Percentiles rank a stretch among this genome's conserved stretches.
Evolutionary conservation across 2,888 invertebrate genomes (phyloP).

Genomic region (Argyra leucocephala): DNA sequence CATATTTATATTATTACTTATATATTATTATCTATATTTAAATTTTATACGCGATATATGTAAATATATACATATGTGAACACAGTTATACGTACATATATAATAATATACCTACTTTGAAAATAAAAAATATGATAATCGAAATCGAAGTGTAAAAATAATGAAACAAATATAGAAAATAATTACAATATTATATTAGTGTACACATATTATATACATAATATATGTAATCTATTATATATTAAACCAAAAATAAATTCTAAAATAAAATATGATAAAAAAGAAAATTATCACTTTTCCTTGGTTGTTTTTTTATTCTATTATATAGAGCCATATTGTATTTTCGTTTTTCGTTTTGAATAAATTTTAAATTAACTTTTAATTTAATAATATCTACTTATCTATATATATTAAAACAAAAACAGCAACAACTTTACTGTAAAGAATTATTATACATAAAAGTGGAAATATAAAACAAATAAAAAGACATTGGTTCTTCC

Average conservation of each 20-base stretch:
- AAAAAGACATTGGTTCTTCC: constrained; percentile 1
- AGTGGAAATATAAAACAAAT: neutral
- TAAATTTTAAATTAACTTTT: neutral
- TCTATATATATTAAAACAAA: too few relatives aligned
- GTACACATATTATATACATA: too few relatives aligned
- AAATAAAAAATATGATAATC: neutral
- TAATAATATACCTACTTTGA: neutral
- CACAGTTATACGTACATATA: neutral
- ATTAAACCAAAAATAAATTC: too few relatives aligned
- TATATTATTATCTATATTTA: neutral
- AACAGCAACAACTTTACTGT: neutral
- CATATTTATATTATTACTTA: neutral
- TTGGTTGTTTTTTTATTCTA: neutral
- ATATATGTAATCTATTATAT: too few relatives aligned
- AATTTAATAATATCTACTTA: too few relatives aligned
- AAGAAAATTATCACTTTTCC: neutral
- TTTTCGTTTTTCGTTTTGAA: neutral
- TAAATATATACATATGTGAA: neutral
- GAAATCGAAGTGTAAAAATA: too few relatives aligned
- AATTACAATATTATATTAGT: too few relatives aligned
- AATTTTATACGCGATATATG: neutral
- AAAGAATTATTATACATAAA: neutral
- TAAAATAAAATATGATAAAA: too few relatives aligned
- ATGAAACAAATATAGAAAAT: too few relatives aligned
- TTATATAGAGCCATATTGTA: neutral